These are phyloP conservation scores for Charanyca ferruginea DNA, from an alignment of 2,888 invertebrate genomes.

Conservation along the genomic window DNA sequence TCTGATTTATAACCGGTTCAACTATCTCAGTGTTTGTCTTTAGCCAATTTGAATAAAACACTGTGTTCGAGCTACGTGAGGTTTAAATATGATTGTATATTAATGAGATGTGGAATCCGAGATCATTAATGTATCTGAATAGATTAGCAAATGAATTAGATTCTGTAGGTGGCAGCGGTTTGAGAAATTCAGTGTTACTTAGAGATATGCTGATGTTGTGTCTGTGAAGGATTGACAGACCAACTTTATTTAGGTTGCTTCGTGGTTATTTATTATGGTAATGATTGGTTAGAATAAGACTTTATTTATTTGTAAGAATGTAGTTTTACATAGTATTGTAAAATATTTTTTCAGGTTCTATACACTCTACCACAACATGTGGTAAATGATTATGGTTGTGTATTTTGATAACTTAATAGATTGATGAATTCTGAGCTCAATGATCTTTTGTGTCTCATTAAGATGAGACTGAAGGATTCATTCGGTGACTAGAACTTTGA, in stretches of 20 bases:
- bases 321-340: too few relatives aligned
- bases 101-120: conserved; percentile 64
- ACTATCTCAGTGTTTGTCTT: conserved; percentile 81
- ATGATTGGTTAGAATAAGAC: too few relatives aligned
- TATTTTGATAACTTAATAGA: too few relatives aligned
- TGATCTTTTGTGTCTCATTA: too few relatives aligned
- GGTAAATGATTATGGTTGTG: too few relatives aligned
- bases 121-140: conserved; percentile 64
- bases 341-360: too few relatives aligned
- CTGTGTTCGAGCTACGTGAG: conserved; percentile 59
- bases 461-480: too few relatives aligned
- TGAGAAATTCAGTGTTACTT: conserved; percentile 24
- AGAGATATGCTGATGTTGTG: conserved; percentile 27
- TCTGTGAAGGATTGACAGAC: conserved; percentile 5
- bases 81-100: conserved; percentile 69
- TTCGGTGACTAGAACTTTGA: not conserved
- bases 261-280: not conserved
- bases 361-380: too few relatives aligned
- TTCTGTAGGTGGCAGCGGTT: conserved; percentile 37
- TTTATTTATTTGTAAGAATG: too few relatives aligned
- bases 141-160: conserved; percentile 63
- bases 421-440: too few relatives aligned
- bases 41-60: conserved; percentile 79
- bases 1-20: conserved; percentile 79
- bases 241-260: not conserved